Evolutionary conservation across 1,140 invertebrate genomes (phyloP), one percentile per base, ranked within the genome.

Genomic region (Drosophila nikananu): DNA sequence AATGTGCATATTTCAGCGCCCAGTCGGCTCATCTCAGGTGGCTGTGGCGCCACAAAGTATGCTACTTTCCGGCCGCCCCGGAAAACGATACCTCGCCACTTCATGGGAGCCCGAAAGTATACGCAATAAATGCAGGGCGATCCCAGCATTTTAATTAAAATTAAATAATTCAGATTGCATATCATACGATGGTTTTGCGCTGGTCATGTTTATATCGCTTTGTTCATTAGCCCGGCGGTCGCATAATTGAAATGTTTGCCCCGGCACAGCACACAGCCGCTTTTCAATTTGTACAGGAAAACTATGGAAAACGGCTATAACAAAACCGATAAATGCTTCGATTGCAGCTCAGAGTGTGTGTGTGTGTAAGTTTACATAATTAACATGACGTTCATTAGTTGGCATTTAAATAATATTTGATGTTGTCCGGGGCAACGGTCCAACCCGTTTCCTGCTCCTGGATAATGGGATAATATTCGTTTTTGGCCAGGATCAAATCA

Each of bases 81-180:
- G 12, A 35, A 44, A 37, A 15, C 46, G 17, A 35, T 35, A 21
- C 27, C 23, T 19, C 19, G 21, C 23, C 23, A 25, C 12, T 57
- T 25, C 39, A 35, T 7, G 10, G 27, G 15, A 0, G 64, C 83
- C 83, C 49, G 10, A 77, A 83, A 73, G 80, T 80, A 80, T 77
- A 77, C 66, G 67, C 76, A 58, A 68, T 62, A 54, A 27, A 67
- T 12, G 49, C 52, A 51, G 37, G 54, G 27, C 35, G 15, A 55
- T 39, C 9, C 65, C 68, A 54, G 57, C 64, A 73, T 84, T 83
- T 84, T 89, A 84, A 87, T 89, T 89, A 89, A 81, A 78, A 74
- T 72, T 87, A 81, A 87, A 87, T 89, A 89, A 89, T 87, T 87
- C 52, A 84, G 72, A 84, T 62, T 83, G 48, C 65, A 58, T 59